phyloP scores from a whole-genome alignment of 2,797 vertebrate species.

The Chanos chanos region DNA sequence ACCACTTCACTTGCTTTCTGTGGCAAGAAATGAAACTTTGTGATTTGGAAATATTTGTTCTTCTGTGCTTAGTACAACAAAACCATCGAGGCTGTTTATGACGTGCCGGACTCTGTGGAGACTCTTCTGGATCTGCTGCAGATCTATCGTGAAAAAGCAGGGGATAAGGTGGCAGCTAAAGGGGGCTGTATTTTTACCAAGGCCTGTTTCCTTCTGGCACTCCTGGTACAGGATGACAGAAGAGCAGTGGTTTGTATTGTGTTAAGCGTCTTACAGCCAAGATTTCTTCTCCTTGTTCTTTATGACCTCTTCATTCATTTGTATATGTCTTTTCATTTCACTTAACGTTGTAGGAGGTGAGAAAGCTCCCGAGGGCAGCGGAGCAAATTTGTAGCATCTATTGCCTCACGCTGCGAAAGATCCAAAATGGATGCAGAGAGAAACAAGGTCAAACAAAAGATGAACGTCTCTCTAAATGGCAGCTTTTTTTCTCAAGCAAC shows the following conservation, averaged over 20 bases:
- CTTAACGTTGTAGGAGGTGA: conserved; percentile 74
- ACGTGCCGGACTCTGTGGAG: conserved; percentile 77
- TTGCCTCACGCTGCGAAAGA: conserved; percentile 78
- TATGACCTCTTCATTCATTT: neutral
- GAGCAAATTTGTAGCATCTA: conserved; percentile 80
- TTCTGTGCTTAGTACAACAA: conserved; percentile 75
- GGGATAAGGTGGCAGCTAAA: conserved; percentile 85
- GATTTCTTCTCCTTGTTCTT: neutral
- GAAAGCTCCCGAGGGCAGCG: conserved; percentile 65
- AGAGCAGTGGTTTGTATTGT: conserved; percentile 71
- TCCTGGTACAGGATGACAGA: conserved; percentile 77
- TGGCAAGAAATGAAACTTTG: too few relatives aligned
- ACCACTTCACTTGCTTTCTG: too few relatives aligned
- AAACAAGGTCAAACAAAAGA: conserved; percentile 73
- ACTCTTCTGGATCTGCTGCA: conserved; percentile 86
- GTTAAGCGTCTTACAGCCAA: too few relatives aligned
- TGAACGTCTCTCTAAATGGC: conserved; percentile 59
- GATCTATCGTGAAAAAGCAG: conserved; percentile 84
- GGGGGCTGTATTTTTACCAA: conserved; percentile 92
- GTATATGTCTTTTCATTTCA: neutral
- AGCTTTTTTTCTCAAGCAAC: conserved; percentile 66
- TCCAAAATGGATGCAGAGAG: conserved; percentile 81
- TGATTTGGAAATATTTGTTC: neutral
- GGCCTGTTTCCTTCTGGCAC: conserved; percentile 84
- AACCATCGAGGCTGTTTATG: conserved; percentile 80